These are phyloP conservation scores for Microctenopoma steveboyesi DNA, from an alignment of 2,797 vertebrate species.

Conservation along the genomic window DNA sequence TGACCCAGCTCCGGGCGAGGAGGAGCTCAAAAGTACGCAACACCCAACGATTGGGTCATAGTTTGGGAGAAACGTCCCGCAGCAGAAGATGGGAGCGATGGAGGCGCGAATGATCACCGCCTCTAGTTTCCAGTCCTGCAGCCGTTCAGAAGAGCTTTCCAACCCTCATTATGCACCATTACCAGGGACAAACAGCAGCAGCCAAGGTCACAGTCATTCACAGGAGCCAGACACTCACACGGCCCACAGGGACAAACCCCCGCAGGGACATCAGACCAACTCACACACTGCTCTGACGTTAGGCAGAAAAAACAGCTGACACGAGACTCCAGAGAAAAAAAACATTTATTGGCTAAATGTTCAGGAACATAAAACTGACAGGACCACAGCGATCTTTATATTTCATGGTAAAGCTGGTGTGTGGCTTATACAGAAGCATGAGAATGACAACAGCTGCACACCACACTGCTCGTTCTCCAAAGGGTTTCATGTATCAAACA, in stretches of 20 bases:
- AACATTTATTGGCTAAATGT: constrained; percentile 74
- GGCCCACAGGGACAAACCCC: too few species aligned
- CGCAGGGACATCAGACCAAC: too few species aligned
- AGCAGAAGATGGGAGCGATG: constrained; percentile 51
- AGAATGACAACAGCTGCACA: constrained; percentile 24
- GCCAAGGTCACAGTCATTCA: constrained; percentile 40
- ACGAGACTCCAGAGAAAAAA: constrained; percentile 37
- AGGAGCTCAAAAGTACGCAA: constrained; percentile 73
- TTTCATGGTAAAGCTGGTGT: constrained; percentile 5
- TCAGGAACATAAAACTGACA: constrained; percentile 10
- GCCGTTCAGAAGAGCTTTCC: too few species aligned
- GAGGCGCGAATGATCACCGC: constrained; percentile 1
- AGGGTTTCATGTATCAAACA: constrained; percentile 36
- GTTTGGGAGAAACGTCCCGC: constrained; percentile 75
- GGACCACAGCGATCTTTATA: constrained; percentile 34
- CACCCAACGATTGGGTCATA: constrained; percentile 71
- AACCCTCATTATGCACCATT: constrained; percentile 6
- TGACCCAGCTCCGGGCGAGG: constrained; percentile 53
- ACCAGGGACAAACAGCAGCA: constrained; percentile 29
- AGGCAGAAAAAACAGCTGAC: not conserved
- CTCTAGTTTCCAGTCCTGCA: not conserved
- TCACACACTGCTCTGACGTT: too few species aligned
- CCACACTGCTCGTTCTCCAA: constrained; percentile 25
- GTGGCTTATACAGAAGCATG: constrained; percentile 23
- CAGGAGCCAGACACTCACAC: not conserved